phyloP scores from a whole-genome alignment of 2,888 invertebrate genomes.

The Hyalella azteca region DNA sequence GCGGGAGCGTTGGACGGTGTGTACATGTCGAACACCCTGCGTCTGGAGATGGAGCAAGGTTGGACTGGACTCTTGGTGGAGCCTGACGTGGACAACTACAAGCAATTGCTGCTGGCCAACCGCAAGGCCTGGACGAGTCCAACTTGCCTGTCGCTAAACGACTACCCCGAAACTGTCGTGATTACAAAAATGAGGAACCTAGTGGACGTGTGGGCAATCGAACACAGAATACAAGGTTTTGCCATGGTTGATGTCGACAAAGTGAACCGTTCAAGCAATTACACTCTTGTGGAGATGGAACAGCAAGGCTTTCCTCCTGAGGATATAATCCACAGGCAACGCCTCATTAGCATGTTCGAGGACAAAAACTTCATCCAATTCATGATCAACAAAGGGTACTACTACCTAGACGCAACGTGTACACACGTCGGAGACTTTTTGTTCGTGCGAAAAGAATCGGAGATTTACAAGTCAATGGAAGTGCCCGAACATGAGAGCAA shows the following conservation, averaged over 20 bases:
- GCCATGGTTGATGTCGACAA: not conserved
- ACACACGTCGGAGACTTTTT: slow-evolving; percentile 47
- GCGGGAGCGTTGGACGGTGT: slow-evolving; percentile 46
- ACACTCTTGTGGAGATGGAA: not conserved
- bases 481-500: slow-evolving; percentile 42
- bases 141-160: slow-evolving; percentile 40
- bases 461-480: slow-evolving; percentile 38
- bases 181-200: slow-evolving; percentile 37
- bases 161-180: slow-evolving; percentile 40
- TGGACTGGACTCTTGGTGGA: slow-evolving; percentile 54
- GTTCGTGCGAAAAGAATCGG: slow-evolving; percentile 46
- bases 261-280: not conserved
- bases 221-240: too few species aligned
- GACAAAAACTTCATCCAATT: slow-evolving; percentile 47
- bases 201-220: slow-evolving; percentile 56
- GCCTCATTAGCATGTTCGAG: not conserved
- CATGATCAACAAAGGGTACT: slow-evolving; percentile 51
- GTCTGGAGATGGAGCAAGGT: slow-evolving; percentile 39
- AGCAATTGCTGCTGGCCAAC: slow-evolving; percentile 38
- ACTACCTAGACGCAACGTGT: slow-evolving; percentile 53
- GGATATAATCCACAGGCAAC: not conserved
- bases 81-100: slow-evolving; percentile 46
- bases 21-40: slow-evolving; percentile 51
- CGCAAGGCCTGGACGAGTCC: slow-evolving; percentile 47
- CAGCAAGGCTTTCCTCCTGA: not conserved